Percentiles rank a stretch among this genome's conserved stretches.
Evolutionary conservation across 1,140 invertebrate species (phyloP).

Genomic region (Drosophila sucinea): DNA sequence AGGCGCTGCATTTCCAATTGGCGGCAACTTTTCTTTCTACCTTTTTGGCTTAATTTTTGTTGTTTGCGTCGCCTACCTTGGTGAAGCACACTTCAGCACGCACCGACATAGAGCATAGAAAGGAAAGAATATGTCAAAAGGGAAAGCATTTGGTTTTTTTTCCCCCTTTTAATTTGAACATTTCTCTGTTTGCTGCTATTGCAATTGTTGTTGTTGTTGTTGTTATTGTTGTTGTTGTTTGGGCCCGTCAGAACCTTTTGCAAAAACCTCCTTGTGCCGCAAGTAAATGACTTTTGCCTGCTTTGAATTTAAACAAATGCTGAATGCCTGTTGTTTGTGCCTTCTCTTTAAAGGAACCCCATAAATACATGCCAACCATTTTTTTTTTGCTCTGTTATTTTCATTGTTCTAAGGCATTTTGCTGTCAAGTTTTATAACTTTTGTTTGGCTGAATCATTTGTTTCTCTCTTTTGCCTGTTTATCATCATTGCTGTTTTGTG

Average conservation of each 20-base stretch:
- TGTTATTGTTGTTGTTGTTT: constrained; percentile 13
- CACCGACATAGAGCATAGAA: constrained; percentile 32
- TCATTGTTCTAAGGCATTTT: constrained; percentile 35
- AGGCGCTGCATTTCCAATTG: constrained; percentile 61
- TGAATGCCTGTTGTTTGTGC: constrained; percentile 48
- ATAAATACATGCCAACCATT: constrained; percentile 44
- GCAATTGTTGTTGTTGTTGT: constrained; percentile 13
- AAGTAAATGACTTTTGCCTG: constrained; percentile 71
- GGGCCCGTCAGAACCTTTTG: neutral
- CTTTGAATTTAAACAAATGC: constrained; percentile 78
- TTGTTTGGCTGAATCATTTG: constrained; percentile 42
- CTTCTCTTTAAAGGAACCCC: constrained; percentile 51
- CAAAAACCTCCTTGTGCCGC: neutral
- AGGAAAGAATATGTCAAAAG: constrained; percentile 34
- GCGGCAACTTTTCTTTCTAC: constrained; percentile 39
- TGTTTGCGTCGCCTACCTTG: constrained; percentile 49
- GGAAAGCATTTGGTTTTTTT: constrained; percentile 58
- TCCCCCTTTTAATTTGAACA: constrained; percentile 73
- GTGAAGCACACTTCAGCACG: constrained; percentile 66
- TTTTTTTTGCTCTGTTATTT: constrained; percentile 29
- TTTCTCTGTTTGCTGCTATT: constrained; percentile 43
- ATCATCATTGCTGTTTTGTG: constrained; percentile 23
- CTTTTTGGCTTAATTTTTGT: constrained; percentile 22
- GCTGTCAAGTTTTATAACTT: constrained; percentile 47
- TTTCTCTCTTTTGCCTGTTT: constrained; percentile 21